A percentile compares a stretch with the other conserved stretches of the same genome.
Evolutionary conservation across 2,113 vertebrate genomes (phyloP).

Genomic region (Heteronetta atricapilla): DNA sequence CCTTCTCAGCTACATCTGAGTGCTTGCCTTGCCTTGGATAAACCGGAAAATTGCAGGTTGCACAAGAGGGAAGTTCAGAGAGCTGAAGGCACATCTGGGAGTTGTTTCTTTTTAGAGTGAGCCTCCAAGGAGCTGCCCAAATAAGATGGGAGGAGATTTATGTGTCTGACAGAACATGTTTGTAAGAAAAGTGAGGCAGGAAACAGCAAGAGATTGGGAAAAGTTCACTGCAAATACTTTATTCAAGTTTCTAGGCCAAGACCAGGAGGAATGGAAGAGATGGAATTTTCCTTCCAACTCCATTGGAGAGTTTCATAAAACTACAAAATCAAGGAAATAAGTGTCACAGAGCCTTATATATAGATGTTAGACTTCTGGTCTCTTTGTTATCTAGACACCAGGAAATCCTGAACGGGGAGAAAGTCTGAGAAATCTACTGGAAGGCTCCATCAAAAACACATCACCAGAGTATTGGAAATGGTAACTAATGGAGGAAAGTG

Average conservation of each 20-base stretch:
- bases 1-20: background rate
- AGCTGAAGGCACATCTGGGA: slow-evolving; percentile 13
- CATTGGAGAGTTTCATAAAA: background rate
- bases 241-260: slow-evolving; percentile 13
- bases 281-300: background rate
- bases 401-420: background rate
- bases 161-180: background rate
- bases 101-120: slow-evolving; percentile 1
- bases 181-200: background rate
- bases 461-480: background rate
- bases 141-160: slow-evolving; percentile 40
- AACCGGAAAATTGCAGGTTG: background rate
- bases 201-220: background rate
- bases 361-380: background rate
- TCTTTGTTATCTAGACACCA: background rate
- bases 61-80: background rate
- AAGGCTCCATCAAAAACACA: background rate
- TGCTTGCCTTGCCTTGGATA: background rate
- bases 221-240: background rate
- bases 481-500: background rate
- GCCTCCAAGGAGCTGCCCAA: slow-evolving; percentile 6
- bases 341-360: background rate
- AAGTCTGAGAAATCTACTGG: background rate
- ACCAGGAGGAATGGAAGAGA: background rate
- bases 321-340: background rate